Percentiles rank a stretch among this genome's conserved stretches.
phyloP scores from a whole-genome alignment of 2,888 invertebrate genomes.

The Idaea aversata region DNA sequence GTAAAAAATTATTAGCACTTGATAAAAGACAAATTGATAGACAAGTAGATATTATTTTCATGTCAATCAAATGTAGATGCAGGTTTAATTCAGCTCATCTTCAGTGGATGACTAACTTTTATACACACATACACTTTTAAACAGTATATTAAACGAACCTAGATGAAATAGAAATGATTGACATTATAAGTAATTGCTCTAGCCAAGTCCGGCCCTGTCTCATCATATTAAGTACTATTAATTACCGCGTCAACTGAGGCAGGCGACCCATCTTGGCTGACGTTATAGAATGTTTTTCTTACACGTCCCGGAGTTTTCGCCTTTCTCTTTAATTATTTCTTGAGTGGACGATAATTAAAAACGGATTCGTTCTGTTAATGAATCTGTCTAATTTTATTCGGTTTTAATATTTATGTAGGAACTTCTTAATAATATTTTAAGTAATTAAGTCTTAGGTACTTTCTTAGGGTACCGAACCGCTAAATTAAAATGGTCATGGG shows the following conservation, averaged over 20 bases:
- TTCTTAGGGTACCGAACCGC: no score
- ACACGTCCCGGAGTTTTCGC: slow-evolving; percentile 1
- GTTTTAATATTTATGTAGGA: not conserved
- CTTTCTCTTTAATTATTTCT: slow-evolving; percentile 1
- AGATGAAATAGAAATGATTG: not conserved
- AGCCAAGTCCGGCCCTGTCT: slow-evolving; percentile 40
- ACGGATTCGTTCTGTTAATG: not conserved
- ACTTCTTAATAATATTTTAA: no score
- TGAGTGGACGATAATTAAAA: not conserved
- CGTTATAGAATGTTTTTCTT: slow-evolving; percentile 34
- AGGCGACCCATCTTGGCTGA: slow-evolving; percentile 45
- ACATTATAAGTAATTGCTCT: not conserved
- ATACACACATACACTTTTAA: no score
- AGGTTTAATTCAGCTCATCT: no score
- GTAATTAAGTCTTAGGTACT: no score
- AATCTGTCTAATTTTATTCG: not conserved
- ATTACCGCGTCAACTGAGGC: slow-evolving; percentile 67
- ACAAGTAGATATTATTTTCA: no score
- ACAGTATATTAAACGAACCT: not conserved
- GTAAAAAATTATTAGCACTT: no score
- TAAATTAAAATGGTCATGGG: no score
- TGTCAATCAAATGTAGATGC: no score
- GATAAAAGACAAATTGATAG: no score
- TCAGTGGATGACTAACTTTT: no score
- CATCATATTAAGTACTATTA: slow-evolving; percentile 57